These are phyloP conservation scores for Psophia crepitans DNA, from an alignment of 2,113 vertebrate genomes.

Conservation along the genomic window DNA sequence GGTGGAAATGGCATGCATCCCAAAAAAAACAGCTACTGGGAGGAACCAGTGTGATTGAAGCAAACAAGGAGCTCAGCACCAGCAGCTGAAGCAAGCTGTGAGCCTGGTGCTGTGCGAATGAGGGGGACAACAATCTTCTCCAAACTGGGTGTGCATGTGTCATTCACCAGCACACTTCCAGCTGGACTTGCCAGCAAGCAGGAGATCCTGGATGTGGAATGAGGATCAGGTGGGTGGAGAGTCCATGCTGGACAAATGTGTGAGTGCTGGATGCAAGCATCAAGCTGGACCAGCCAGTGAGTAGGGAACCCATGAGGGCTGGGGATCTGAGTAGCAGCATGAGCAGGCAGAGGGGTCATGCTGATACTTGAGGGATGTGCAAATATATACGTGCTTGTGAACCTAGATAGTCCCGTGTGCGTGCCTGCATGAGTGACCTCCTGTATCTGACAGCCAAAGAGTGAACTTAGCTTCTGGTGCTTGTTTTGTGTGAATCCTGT, in stretches of 20 bases:
- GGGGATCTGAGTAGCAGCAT: background rate
- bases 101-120: background rate
- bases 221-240: background rate
- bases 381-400: rapidly evolving
- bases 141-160: background rate
- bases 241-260: background rate
- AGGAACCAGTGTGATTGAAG: background rate
- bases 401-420: background rate
- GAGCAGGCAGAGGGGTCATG: background rate
- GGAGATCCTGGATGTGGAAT: background rate
- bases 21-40: background rate
- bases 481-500: background rate
- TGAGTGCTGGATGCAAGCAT: background rate
- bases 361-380: background rate
- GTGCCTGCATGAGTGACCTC: background rate
- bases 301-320: background rate
- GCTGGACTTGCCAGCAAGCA: rapidly evolving
- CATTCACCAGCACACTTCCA: background rate
- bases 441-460: too few relatives aligned
- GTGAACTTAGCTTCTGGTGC: background rate
- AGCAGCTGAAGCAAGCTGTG: rapidly evolving
- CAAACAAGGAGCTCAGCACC: background rate
- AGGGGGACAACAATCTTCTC: background rate
- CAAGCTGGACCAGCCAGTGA: background rate
- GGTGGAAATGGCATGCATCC: background rate